A percentile compares a stretch with the other conserved stretches of the same genome.
These are phyloP conservation scores for Tribolium madens DNA, from an alignment of 1,140 invertebrate genomes.

Conservation along the genomic window DNA sequence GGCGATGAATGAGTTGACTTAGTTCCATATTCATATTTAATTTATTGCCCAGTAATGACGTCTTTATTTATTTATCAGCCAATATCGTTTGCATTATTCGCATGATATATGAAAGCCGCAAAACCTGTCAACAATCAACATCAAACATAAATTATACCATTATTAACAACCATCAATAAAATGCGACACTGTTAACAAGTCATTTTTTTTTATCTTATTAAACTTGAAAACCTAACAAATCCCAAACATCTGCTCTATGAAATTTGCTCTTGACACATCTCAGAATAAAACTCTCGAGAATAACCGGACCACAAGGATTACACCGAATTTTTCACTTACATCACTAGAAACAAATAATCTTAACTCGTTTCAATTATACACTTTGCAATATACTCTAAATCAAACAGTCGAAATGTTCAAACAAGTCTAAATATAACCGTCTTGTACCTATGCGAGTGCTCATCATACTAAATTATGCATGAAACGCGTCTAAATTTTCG, in stretches of 20 bases:
- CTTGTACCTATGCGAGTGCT: no score
- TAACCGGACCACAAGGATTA: slow-evolving; percentile 23
- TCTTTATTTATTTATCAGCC: slow-evolving; percentile 39
- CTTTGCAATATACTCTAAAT: no score
- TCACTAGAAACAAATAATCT: not conserved
- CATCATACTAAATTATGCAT: no score
- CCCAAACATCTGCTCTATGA: not conserved
- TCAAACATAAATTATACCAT: slow-evolving; percentile 31
- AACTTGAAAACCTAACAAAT: not conserved
- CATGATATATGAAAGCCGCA: slow-evolving; percentile 24
- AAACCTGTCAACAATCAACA: slow-evolving; percentile 33
- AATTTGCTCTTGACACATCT: slow-evolving; percentile 20
- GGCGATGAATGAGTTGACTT: slow-evolving; percentile 25
- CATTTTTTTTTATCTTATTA: not conserved
- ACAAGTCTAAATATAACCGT: no score
- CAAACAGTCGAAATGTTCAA: no score
- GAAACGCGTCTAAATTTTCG: no score
- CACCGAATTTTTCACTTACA: slow-evolving; percentile 26
- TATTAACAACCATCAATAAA: slow-evolving; percentile 33
- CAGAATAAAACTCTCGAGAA: slow-evolving; percentile 32
- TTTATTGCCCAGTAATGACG: slow-evolving; percentile 25
- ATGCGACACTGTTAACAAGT: slow-evolving; percentile 10
- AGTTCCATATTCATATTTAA: slow-evolving; percentile 25
- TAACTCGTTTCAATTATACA: no score
- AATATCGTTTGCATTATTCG: slow-evolving; percentile 30